Evolutionary conservation across 1,140 invertebrate species (phyloP), one percentile per base, ranked within the genome.

Genomic region (Carposina sasakii): DNA sequence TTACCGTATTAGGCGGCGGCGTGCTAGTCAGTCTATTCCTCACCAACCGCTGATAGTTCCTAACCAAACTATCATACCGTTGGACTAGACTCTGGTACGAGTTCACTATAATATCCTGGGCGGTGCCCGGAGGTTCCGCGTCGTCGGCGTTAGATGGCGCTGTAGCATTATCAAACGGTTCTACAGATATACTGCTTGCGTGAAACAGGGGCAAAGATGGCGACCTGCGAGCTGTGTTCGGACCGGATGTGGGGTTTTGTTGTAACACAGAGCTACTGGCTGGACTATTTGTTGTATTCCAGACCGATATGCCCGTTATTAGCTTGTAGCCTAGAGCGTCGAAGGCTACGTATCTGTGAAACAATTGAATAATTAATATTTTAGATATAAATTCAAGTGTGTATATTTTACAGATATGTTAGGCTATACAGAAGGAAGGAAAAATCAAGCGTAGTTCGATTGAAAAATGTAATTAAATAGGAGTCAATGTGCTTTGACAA

Each of bases 341-440:
- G 86, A 96, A 97, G 19, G 92, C 90, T 19, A 97, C 92, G 87
- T 93, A 96, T 73, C 94, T 94, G 67, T n/a, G n/a, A n/a, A n/a
- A n/a, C n/a, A n/a, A n/a, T n/a, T n/a, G n/a, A n/a, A n/a, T n/a
- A n/a, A n/a, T n/a, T n/a, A n/a, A n/a, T n/a, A n/a, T n/a, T n/a
- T n/a, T n/a, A n/a, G n/a, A n/a, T n/a, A n/a, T n/a, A n/a, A n/a
- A n/a, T n/a, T n/a, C n/a, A n/a, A n/a, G n/a, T n/a, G n/a, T n/a
- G n/a, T n/a, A n/a, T n/a, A n/a, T n/a, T n/a, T n/a, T n/a, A n/a
- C n/a, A n/a, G n/a, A n/a, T n/a, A n/a, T n/a, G n/a, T n/a, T n/a
- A n/a, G n/a, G n/a, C n/a, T n/a, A n/a, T n/a, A n/a, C n/a, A n/a
- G n/a, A n/a, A n/a, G n/a, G n/a, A n/a, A n/a, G n/a, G n/a, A n/a